Evolutionary conservation across 1,140 invertebrate species (phyloP).

Genomic region (Leptoteleia sp.): DNA sequence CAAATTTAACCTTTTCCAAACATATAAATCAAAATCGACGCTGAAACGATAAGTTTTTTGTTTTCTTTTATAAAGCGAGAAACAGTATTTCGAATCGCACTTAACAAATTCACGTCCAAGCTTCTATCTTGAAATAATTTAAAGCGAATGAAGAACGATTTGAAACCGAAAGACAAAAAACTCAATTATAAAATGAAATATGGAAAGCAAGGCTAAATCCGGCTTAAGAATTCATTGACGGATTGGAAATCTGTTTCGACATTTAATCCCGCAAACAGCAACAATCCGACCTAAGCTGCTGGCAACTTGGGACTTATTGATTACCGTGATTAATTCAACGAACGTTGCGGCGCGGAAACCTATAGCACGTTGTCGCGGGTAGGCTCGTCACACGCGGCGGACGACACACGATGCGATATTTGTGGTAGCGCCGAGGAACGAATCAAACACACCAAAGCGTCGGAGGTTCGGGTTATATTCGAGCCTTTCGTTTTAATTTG

Average conservation of each 20-base stretch:
- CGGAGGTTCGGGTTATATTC: conserved; percentile 8
- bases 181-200: conserved; percentile 40
- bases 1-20: too few species aligned
- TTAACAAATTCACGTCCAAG: neutral
- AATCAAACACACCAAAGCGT: conserved; percentile 40
- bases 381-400: conserved; percentile 6
- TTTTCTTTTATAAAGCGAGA: too few species aligned
- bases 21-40: too few species aligned
- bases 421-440: conserved; percentile 29
- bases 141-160: neutral
- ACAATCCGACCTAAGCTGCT: conserved; percentile 39
- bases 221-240: conserved; percentile 49
- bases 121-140: conserved; percentile 4
- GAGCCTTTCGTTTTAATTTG: conserved; percentile 52
- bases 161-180: conserved; percentile 16
- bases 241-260: conserved; percentile 40
- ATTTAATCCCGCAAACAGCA: conserved; percentile 49
- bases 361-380: conserved; percentile 21
- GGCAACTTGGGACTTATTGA: conserved; percentile 59
- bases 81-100: neutral
- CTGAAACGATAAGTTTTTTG: too few species aligned
- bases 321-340: conserved; percentile 63
- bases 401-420: conserved; percentile 43
- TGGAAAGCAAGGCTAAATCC: conserved; percentile 40
- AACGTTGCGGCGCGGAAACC: conserved; percentile 14